Percentiles rank a stretch among this genome's conserved stretches.
These are phyloP conservation scores for Melanaphis sacchari DNA, from an alignment of 1,140 invertebrate genomes.

Conservation along the genomic window DNA sequence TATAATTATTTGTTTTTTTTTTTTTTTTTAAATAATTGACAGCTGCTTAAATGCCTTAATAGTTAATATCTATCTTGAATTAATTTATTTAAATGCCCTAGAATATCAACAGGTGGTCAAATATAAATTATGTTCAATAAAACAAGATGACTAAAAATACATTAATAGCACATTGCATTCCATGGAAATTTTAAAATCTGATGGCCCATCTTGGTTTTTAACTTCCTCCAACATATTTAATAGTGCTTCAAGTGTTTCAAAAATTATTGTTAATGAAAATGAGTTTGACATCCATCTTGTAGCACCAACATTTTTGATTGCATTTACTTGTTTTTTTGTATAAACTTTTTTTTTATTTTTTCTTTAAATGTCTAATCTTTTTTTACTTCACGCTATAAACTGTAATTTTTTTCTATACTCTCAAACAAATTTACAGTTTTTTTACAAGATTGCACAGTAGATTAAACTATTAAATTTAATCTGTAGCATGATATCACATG, in stretches of 20 bases:
- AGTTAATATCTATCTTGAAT: neutral
- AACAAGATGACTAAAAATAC: neutral
- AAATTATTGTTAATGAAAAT: neutral
- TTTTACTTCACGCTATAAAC: neutral
- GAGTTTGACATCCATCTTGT: neutral
- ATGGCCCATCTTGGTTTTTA: neutral
- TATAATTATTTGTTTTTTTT: neutral
- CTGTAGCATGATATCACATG: neutral
- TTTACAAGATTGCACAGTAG: neutral
- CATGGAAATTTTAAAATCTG: neutral
- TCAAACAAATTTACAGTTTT: neutral
- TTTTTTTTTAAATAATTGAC: neutral
- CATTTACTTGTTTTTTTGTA: neutral
- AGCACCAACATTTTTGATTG: neutral
- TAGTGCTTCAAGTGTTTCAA: neutral
- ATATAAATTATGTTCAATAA: neutral
- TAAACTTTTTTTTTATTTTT: neutral
- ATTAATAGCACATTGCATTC: neutral
- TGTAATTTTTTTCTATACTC: neutral
- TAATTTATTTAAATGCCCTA: neutral
- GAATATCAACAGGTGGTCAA: neutral
- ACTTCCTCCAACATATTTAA: neutral
- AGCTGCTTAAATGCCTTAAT: neutral
- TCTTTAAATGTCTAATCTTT: neutral
- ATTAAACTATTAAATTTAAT: constrained; percentile 21